Evolutionary conservation across 2,888 invertebrate species (phyloP), one percentile per base, ranked within the genome.

Genomic region (Graphium colonna): DNA sequence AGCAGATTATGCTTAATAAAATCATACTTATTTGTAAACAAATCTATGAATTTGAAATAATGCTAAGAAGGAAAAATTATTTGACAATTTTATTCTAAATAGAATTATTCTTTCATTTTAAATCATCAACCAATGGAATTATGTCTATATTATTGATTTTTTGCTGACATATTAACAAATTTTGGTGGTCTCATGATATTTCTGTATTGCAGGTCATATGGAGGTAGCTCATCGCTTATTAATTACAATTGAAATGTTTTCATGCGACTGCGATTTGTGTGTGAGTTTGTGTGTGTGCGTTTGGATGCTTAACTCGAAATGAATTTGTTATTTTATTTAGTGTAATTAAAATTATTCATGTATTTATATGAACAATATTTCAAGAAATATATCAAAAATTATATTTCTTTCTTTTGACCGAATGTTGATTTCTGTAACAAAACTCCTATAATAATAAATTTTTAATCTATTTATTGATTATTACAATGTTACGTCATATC

Each of bases 161-260:
- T 12, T 36, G 43, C 43, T 44, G 48, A 3, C 4, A 17, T 28
- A 54, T 54, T 55, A 55, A 51, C 51, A 12, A 39, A 26, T 39
- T 45, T 13, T 36, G 33, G 40, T 10, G n/a, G n/a, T 51, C 45
- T 51, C 46, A 46, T 28, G 28, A 28, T 47, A 13, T 55, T 46
- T 47, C 55, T 55, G 16, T 43, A 51, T 55, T 55, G 38, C 55
- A 55, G 55, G 47, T 55, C 16, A 33, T 51, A 21, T 39, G 48
- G 52, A 39, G 39, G 26, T 42, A 39, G 39, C 39, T 44, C 52
- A 39, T 38, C 43, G 52, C 52, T 53, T 48, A 38, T 43, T 53
- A 43, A 53, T 53, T 31, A 42, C 28, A 36, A 31, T 39, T 36
- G 13, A 36, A 36, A 40, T 10, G n/a, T 13, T 12, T 17, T 44